Base-by-base conservation (phyloP, 2,113 vertebrate species). In the Mugil cephalus region DNA sequence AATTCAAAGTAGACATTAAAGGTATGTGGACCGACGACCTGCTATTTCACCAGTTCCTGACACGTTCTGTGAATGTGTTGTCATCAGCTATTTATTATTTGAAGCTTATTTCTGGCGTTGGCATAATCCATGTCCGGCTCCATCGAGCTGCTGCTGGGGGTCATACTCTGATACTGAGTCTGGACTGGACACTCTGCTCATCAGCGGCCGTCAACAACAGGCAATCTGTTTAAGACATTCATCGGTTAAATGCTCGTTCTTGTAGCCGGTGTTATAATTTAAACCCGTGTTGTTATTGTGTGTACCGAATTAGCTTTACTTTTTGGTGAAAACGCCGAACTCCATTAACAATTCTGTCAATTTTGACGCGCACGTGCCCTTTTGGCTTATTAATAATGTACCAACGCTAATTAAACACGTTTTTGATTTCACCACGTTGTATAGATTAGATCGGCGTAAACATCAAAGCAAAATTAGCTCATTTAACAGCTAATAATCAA, bases 91-190 rank as follows among this genome's bases (percentile, higher is more conserved):
- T 18, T 19, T 59, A 7, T 60, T 4, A 7, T 13, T 51, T 4
- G 14, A n/a, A 39, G 10, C 42, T 1, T 60, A 1, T 65, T 62
- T 52, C 7, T 48, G 15, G 62, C 39, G 69, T 9, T 71, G 58
- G 13, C 48, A 40, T 66, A 2, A 56, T 81, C 21, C 53, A 40
- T 38, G 6, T 84, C 64, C n/a, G 58, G 63, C 34, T 83, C 38
- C 69, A 63, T 74, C 79, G 53, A 79, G 79, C 66, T 77, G 80
- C 62, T 86, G 71, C 51, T 60, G 58, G 63, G 72, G 79, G 71
- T 87, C 84, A 84, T 45, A 52, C 45, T 61, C 47, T 39, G 61
- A 60, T 78, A 15, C 38, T 51, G 68, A 81, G 40, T 13, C 50
- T 58, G 69, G 51, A 54, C 62, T 40, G 69, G 62, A 68, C 53